phyloP scores from a whole-genome alignment of 1,140 invertebrate species.

The Anastatus disparis region DNA sequence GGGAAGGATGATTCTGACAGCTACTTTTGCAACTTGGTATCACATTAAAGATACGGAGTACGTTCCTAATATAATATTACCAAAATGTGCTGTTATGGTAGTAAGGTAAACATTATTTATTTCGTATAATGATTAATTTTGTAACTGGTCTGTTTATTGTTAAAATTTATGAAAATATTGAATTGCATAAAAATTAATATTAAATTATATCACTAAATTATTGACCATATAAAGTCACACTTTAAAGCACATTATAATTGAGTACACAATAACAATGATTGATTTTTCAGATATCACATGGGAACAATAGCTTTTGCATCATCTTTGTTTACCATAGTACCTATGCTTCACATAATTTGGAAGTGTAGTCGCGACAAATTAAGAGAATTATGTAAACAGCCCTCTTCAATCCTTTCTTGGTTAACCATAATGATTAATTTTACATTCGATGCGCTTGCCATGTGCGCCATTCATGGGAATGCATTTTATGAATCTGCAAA shows the following conservation, averaged over 20 bases:
- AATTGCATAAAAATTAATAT: too few species aligned
- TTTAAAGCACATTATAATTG: too few species aligned
- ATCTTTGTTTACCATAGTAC: not conserved
- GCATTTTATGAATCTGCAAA: conserved; percentile 4
- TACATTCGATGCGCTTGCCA: conserved; percentile 1
- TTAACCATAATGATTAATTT: not conserved
- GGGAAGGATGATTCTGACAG: not conserved
- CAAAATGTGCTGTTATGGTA: not conserved
- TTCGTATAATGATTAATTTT: too few species aligned
- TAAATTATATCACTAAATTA: too few species aligned
- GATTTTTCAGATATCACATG: not conserved
- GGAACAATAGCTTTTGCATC: conserved; percentile 11
- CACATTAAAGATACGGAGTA: not conserved
- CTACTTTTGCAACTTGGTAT: conserved; percentile 22
- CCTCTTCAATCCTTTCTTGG: not conserved
- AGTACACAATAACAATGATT: too few species aligned
- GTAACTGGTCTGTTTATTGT: too few species aligned
- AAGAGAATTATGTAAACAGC: not conserved
- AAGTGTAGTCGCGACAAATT: not conserved
- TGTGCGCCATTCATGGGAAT: conserved; percentile 5
- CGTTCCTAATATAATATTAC: not conserved
- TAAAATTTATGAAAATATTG: too few species aligned
- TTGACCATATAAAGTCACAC: too few species aligned
- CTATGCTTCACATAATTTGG: not conserved
- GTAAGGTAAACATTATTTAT: not conserved